Percentiles rank a stretch among this genome's conserved stretches.
These are phyloP conservation scores for Leptosomus discolor DNA, from an alignment of 2,113 vertebrate species.

Conservation along the genomic window DNA sequence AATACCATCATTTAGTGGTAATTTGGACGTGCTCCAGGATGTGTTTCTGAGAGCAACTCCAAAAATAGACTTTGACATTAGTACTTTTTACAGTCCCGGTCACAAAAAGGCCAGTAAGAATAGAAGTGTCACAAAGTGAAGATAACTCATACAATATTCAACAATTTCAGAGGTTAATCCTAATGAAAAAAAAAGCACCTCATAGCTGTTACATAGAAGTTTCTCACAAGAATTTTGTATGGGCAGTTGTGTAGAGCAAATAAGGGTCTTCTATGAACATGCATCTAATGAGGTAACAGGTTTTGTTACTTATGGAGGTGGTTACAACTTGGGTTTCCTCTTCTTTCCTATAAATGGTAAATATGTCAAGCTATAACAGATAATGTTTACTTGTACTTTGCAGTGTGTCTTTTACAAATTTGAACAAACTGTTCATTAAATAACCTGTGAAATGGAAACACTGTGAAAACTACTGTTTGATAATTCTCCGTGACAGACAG, in stretches of 20 bases:
- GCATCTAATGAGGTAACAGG: not conserved
- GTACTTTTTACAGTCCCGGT: not conserved
- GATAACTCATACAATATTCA: not conserved
- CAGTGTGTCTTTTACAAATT: not conserved
- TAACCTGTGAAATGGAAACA: not conserved
- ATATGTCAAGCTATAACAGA: not conserved
- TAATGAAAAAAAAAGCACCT: not conserved
- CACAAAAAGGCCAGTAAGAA: not conserved
- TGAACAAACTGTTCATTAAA: not conserved
- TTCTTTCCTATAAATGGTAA: not conserved
- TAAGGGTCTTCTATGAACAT: not conserved
- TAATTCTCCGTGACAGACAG: not conserved
- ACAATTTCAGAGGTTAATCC: not conserved
- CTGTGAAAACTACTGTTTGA: not conserved
- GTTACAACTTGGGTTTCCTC: not conserved
- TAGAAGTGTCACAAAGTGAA: not conserved
- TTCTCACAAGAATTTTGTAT: not conserved
- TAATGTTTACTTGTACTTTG: not conserved
- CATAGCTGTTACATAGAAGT: not conserved
- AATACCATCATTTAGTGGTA: not conserved
- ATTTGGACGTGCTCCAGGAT: not conserved
- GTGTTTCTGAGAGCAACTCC: not conserved
- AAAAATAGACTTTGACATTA: not conserved
- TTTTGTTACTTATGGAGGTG: not conserved
- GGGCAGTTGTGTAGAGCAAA: not conserved